Conservation (phyloP, 2,797 vertebrate species). For the Acipenser transmontanus region DNA sequence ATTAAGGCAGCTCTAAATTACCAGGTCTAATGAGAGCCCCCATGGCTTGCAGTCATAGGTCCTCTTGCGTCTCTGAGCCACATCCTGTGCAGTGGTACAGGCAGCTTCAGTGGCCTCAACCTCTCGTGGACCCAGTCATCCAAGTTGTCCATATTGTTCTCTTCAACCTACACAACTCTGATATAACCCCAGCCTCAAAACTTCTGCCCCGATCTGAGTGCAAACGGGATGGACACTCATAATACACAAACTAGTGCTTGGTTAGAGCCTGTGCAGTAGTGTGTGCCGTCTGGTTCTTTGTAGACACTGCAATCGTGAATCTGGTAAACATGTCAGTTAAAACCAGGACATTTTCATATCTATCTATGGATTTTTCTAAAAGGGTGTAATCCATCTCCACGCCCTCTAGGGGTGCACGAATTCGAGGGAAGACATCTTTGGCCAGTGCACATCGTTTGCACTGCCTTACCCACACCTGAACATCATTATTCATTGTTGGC, state of each 20-base stretch:
- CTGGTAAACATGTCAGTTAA: neutral
- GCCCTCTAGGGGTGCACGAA: neutral
- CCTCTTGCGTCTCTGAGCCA: neutral
- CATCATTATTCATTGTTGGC: conserved; percentile 14
- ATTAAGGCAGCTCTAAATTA: neutral
- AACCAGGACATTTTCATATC: neutral
- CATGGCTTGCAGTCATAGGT: neutral
- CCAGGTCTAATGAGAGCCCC: neutral
- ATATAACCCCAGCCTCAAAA: neutral
- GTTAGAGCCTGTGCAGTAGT: neutral
- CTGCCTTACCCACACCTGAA: conserved; percentile 15
- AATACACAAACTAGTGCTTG: neutral
- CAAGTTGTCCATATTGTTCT: neutral
- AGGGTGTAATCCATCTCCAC: neutral
- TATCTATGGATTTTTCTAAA: neutral
- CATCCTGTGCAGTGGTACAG: neutral
- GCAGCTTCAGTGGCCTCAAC: neutral
- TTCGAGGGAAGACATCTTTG: conserved; percentile 23
- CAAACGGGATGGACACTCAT: neutral
- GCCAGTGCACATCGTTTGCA: conserved; percentile 21
- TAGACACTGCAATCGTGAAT: neutral
- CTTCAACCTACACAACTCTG: neutral
- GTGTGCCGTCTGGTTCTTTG: neutral
- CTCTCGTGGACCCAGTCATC: neutral
- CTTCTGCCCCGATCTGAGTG: neutral